Conservation (phyloP, 2,888 invertebrate genomes). For the Napeogenes sylphis region DNA sequence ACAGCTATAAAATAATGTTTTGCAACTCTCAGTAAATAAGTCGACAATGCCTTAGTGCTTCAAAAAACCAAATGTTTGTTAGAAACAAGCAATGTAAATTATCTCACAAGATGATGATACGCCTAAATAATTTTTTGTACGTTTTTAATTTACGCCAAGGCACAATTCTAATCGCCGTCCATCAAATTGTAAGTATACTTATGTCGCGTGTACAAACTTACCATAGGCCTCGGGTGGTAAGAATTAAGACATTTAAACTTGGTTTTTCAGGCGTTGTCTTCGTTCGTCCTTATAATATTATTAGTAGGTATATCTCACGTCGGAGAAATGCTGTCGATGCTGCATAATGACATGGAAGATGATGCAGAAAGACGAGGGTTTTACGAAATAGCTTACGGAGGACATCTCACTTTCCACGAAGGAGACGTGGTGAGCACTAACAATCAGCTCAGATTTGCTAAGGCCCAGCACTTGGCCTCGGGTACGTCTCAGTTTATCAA, state of each 20-base stretch:
- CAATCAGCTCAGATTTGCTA: constrained; percentile 71
- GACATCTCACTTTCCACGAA: constrained; percentile 57
- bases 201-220: neutral
- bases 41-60: constrained; percentile 44
- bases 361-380: constrained; percentile 68
- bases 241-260: too few relatives aligned
- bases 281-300: constrained; percentile 67
- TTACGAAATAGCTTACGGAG: constrained; percentile 57
- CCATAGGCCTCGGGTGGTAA: too few relatives aligned
- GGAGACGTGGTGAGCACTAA: constrained; percentile 66
- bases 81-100: constrained; percentile 65
- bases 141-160: constrained; percentile 75
- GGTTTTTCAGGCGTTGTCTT: constrained; percentile 61
- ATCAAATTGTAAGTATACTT: constrained; percentile 71
- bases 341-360: constrained; percentile 73
- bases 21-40: constrained; percentile 36
- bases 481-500: constrained; percentile 39
- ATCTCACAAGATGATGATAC: constrained; percentile 66
- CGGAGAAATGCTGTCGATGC: constrained; percentile 69
- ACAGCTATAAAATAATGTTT: constrained; percentile 54
- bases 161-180: constrained; percentile 74
- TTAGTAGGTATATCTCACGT: constrained; percentile 71
- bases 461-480: constrained; percentile 70
- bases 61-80: constrained; percentile 65
- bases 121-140: constrained; percentile 69